Evolutionary conservation across 1,140 invertebrate species (phyloP), one percentile per base, ranked within the genome.

Genomic region (Choristoneura fumiferana): DNA sequence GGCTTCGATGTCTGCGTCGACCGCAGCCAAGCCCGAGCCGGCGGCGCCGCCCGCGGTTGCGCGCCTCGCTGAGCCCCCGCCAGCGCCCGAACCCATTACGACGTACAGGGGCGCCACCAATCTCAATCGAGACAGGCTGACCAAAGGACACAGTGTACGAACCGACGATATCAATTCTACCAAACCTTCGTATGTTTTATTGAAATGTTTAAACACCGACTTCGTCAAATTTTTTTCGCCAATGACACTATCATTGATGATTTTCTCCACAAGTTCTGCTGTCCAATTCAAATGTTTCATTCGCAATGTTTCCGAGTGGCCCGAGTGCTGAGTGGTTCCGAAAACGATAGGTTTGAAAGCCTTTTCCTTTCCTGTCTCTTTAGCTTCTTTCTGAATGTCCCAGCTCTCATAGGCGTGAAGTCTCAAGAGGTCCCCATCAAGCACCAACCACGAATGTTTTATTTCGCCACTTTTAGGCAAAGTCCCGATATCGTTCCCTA

Each of bases 91-190:
- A 0, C 74, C 78, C 17, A 92, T 93, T 0, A 93, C 94, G 9
- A 96, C 91, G 76, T 96, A 96, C 84, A 95, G 93, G 8, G 93
- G 92, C 37, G 94, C 92, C 13, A 91, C 87, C 0, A 90, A 84
- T 17, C 92, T 89, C 33, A 91, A 81, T 5, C 91, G 89, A 14
- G 93, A 91, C 22, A 94, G 85, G 9, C 91, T 91, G 1, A 95
- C 85, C 29, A 96, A 79, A 0, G 96, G 96, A 76, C 95, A 97
- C 14, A 96, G 89, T 0, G 94, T 95, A 1, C 95, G 92, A 8
- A 96, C 93, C 58, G 96, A 94, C 0, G 95, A 94, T 6, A 96
- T 94, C 89, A 96, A 92, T 22, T 93, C 87, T 3, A 92, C 91
- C 0, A 95, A 78, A 14, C 93, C 93, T 56, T 92, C 87, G 59